A percentile compares a stretch with the other conserved stretches of the same genome.
Evolutionary conservation across 2,113 vertebrate genomes (phyloP).

Genomic region (Carassius carassius): DNA sequence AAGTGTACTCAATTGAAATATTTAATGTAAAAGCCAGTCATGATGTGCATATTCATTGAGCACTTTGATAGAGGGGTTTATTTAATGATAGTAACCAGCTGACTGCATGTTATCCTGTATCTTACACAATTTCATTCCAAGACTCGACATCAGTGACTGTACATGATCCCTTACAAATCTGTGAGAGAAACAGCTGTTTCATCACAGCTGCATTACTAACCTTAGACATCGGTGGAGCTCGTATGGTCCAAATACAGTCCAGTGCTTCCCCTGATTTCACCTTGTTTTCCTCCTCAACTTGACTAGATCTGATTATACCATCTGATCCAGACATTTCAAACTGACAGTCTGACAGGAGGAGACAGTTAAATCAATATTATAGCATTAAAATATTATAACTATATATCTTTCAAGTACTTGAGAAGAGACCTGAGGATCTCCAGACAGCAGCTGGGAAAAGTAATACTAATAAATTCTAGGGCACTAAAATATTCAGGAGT

Average conservation of each 20-base stretch:
- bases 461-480: conserved; percentile 16
- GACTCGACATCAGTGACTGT: background rate
- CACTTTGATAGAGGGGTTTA: background rate
- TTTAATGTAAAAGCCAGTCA: too few relatives aligned
- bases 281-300: conserved; percentile 93
- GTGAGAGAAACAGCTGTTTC: background rate
- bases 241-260: conserved; percentile 97
- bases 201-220: conserved; percentile 61
- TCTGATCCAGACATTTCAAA: conserved; percentile 90
- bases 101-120: background rate
- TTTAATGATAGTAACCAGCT: background rate
- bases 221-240: conserved; percentile 87
- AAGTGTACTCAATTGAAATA: too few relatives aligned
- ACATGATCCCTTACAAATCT: background rate
- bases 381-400: background rate
- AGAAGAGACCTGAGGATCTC: background rate
- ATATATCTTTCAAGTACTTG: too few relatives aligned
- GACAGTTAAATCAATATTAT: background rate
- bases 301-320: conserved; percentile 90
- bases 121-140: background rate
- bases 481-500: conserved; percentile 20
- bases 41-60: too few relatives aligned
- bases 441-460: background rate
- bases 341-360: conserved; percentile 82
- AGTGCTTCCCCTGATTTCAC: conserved; percentile 88